Evolutionary conservation across 2,888 invertebrate species (phyloP), one percentile per base, ranked within the genome.

Genomic region (Agriopis leucophaearia): DNA sequence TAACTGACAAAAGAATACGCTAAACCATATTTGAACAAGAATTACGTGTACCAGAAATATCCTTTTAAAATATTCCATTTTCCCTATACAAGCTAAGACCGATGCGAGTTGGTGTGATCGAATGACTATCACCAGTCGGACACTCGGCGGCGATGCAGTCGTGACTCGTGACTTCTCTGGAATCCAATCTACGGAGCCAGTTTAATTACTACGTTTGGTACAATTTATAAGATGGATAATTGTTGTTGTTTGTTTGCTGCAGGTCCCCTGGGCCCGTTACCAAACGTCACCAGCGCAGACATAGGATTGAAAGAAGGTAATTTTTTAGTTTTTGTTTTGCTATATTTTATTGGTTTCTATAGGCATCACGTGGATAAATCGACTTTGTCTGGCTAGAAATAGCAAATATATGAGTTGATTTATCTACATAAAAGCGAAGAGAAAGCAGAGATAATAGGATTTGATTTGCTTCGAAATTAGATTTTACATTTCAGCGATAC

Each of bases 251-350:
- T 71, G 63, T 70, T 71, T 83, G 76, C 88, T 88, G 12, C 89
- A 92, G 92, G 91, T 80, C 92, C 92, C 13, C 69, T 91, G 70
- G 88, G 89, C 54, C 86, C 88, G 48, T 80, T 91, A 71, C 89
- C 90, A 48, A 92, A 92, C 76, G 81, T 88, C 64, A 92, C 91
- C 66, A 88, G 86, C 71, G 69, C 81, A 4, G 89, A 89, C 58
- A 75, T 88, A 66, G 90, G 89, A 64, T 71, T 89, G 16, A 89
- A 86, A 81, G 88, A 90, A 89, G 92, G 92, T 92, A 78, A 71
- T 54, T 40, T 73, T n/a, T 51, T 68, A 15, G 16, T 16, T 63
- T 60, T 60, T 42, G 13, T 42, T 58, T 61, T 8, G 64, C 60
- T 5, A 58, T 54, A 67, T 45, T 51, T 47, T 10, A 38, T 50